Conservation (phyloP, 2,797 vertebrate species). For the Sebastes matsubarae region DNA sequence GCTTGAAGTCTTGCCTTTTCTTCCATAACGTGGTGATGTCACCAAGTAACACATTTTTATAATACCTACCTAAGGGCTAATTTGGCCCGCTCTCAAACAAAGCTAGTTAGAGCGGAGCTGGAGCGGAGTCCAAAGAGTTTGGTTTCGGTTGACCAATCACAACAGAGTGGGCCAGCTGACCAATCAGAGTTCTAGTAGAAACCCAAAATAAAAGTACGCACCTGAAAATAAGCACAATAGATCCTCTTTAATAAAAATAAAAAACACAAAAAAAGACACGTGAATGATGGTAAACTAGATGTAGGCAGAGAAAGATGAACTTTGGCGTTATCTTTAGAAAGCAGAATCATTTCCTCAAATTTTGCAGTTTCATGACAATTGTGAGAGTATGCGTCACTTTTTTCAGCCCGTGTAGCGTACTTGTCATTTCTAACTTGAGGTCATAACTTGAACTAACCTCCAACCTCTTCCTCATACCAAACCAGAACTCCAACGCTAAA, state of each 20-base stretch:
- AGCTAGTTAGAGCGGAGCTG: too few relatives aligned
- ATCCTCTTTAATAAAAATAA: neutral
- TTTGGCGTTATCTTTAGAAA: neutral
- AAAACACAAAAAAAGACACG: neutral
- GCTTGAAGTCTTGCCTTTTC: too few relatives aligned
- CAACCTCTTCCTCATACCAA: conserved; percentile 24
- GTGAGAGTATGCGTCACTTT: conserved; percentile 24
- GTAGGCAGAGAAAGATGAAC: neutral
- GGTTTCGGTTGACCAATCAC: too few relatives aligned
- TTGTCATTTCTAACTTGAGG: conserved; percentile 2
- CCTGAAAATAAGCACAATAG: too few relatives aligned
- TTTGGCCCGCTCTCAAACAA: too few relatives aligned
- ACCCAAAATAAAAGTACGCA: too few relatives aligned
- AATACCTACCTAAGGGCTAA: too few relatives aligned
- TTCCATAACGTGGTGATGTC: too few relatives aligned
- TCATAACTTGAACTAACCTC: conserved; percentile 6
- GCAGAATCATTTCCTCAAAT: neutral
- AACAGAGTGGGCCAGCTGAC: too few relatives aligned
- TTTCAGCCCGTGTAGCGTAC: neutral
- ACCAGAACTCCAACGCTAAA: conserved; percentile 48
- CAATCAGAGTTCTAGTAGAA: too few relatives aligned
- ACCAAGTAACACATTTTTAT: too few relatives aligned
- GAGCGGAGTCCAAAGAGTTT: too few relatives aligned
- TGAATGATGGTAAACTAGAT: neutral
- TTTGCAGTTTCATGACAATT: conserved; percentile 44